Percentiles rank a stretch among this genome's conserved stretches.
phyloP scores from a whole-genome alignment of 2,113 vertebrate genomes.

The Illadopsis cleaveri region DNA sequence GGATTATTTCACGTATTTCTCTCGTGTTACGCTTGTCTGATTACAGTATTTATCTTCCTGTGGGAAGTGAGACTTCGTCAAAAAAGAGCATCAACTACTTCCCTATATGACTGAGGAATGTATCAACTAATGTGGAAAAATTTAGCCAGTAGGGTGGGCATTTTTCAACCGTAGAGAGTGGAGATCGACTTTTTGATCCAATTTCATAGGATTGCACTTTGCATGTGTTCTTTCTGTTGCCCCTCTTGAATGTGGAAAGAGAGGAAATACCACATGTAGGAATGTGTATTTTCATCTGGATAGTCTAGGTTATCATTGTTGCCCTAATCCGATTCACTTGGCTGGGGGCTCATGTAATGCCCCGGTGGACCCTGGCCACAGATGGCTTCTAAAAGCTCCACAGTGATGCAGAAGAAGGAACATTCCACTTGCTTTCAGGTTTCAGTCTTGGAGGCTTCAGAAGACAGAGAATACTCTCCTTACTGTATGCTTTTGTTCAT shows the following conservation, averaged over 20 bases:
- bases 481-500: neutral
- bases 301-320: accelerated
- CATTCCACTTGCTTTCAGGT: neutral
- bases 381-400: neutral
- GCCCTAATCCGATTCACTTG: neutral
- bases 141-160: accelerated
- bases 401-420: neutral
- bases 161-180: neutral
- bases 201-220: neutral
- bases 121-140: neutral
- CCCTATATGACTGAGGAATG: neutral
- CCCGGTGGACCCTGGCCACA: neutral
- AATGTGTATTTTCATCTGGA: neutral
- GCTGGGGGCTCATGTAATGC: neutral
- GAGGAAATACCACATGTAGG: neutral
- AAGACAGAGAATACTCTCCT: neutral
- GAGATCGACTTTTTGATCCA: neutral
- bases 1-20: neutral
- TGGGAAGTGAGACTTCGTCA: neutral
- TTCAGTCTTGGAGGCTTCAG: neutral
- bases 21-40: neutral
- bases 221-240: neutral
- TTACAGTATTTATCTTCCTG: neutral
- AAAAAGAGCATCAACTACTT: neutral
- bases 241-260: neutral